These are phyloP conservation scores for Tachina lurida DNA, from an alignment of 2,888 invertebrate genomes.

Conservation along the genomic window DNA sequence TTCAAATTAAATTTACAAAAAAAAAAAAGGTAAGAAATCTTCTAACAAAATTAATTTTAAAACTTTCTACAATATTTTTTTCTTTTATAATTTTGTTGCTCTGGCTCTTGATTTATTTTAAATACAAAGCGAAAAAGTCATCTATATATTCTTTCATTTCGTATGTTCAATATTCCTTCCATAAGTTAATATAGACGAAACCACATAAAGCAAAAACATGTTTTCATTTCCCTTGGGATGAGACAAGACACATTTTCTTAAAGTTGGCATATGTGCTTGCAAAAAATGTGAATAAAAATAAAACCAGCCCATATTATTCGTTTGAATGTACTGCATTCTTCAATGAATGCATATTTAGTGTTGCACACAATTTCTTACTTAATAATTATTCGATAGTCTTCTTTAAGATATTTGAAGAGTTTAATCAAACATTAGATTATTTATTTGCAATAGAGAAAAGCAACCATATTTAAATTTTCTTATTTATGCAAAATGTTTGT, in stretches of 20 bases:
- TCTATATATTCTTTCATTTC: constrained; percentile 18
- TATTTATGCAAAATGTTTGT: too few species aligned
- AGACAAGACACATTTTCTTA: constrained; percentile 3
- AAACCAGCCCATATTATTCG: neutral
- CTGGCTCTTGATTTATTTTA: neutral
- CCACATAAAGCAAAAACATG: constrained; percentile 14
- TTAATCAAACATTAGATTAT: neutral
- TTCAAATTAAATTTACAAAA: too few species aligned
- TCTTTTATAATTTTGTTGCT: too few species aligned
- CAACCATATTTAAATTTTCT: too few species aligned
- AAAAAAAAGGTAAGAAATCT: too few species aligned
- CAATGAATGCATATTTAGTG: constrained; percentile 5
- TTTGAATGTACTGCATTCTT: neutral
- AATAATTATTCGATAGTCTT: constrained; percentile 10
- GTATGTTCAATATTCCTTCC: constrained; percentile 47
- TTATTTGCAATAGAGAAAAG: neutral
- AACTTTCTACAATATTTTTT: too few species aligned
- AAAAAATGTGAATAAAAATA: constrained; percentile 16
- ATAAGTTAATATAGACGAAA: constrained; percentile 35
- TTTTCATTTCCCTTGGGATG: constrained; percentile 23
- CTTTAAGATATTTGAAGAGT: neutral
- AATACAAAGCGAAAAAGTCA: too few species aligned
- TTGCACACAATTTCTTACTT: neutral
- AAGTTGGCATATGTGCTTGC: neutral
- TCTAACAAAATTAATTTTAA: too few species aligned